Evolutionary conservation across 1,140 invertebrate genomes (phyloP).

Genomic region (Episyrphus balteatus): DNA sequence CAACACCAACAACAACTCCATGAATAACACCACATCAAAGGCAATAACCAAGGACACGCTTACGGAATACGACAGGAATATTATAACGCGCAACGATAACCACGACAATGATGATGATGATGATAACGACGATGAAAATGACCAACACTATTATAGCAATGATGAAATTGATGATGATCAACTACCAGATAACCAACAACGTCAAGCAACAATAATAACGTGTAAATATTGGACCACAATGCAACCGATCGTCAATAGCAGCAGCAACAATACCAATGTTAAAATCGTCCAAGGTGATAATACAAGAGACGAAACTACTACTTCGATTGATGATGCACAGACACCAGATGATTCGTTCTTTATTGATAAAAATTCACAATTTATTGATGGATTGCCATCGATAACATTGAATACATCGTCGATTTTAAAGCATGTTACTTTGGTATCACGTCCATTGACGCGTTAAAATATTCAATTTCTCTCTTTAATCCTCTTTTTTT

Average conservation of each 20-base stretch:
- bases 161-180: neutral
- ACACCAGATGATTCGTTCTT: neutral
- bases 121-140: neutral
- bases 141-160: neutral
- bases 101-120: neutral
- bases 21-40: neutral
- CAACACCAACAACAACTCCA: neutral
- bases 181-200: neutral
- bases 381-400: slow-evolving; percentile 4
- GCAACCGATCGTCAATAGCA: neutral
- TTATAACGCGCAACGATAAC: neutral
- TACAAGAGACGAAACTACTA: neutral
- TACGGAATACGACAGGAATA: neutral
- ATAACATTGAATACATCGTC: slow-evolving; percentile 6
- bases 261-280: neutral
- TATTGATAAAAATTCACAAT: slow-evolving; percentile 3
- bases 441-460: slow-evolving; percentile 13
- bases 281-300: slow-evolving; percentile 1
- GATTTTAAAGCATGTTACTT: slow-evolving; percentile 10
- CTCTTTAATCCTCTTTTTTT: too few species aligned
- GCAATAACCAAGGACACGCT: neutral
- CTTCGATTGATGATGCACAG: neutral
- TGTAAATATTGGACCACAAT: slow-evolving; percentile 14
- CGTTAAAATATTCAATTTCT: slow-evolving; percentile 5
- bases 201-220: slow-evolving; percentile 11